A percentile compares a stretch with the other conserved stretches of the same genome.
Evolutionary conservation across 2,113 vertebrate genomes (phyloP).

Genomic region (Nycticorax nycticorax): DNA sequence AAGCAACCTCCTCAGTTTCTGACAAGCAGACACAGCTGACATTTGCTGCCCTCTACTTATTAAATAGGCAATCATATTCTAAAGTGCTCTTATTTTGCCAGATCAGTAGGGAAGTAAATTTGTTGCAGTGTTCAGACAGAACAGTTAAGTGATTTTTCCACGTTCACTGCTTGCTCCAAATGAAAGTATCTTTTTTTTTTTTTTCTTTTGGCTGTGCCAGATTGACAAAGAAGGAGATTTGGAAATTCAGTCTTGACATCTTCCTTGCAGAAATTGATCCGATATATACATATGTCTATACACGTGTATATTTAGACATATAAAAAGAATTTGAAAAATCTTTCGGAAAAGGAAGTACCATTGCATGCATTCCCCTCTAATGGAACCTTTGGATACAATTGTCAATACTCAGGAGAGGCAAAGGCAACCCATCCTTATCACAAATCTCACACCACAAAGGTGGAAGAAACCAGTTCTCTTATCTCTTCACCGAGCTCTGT

Average conservation of each 20-base stretch:
- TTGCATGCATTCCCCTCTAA: background rate
- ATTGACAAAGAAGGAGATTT: background rate
- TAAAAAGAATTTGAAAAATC: background rate
- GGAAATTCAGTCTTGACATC: background rate
- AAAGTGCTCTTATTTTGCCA: background rate
- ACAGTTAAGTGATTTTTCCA: background rate
- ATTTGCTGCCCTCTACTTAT: conserved; percentile 57
- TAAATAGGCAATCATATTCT: conserved; percentile 20
- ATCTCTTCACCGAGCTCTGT: background rate
- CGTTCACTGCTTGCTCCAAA: background rate
- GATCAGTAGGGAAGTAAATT: background rate
- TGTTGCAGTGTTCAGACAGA: background rate
- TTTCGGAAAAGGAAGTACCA: background rate
- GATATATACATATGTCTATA: too few relatives aligned
- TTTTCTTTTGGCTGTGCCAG: background rate
- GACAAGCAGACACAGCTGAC: conserved; percentile 16
- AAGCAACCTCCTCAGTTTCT: background rate
- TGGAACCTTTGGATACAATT: background rate
- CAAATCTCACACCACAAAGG: background rate
- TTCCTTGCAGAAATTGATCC: background rate
- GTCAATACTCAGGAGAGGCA: background rate
- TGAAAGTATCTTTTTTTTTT: accelerated
- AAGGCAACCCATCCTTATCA: background rate
- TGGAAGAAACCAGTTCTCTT: background rate
- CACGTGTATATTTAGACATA: background rate